These are phyloP conservation scores for Rhynchonema sp. DNA, from an alignment of 2,888 invertebrate species.

Conservation along the genomic window DNA sequence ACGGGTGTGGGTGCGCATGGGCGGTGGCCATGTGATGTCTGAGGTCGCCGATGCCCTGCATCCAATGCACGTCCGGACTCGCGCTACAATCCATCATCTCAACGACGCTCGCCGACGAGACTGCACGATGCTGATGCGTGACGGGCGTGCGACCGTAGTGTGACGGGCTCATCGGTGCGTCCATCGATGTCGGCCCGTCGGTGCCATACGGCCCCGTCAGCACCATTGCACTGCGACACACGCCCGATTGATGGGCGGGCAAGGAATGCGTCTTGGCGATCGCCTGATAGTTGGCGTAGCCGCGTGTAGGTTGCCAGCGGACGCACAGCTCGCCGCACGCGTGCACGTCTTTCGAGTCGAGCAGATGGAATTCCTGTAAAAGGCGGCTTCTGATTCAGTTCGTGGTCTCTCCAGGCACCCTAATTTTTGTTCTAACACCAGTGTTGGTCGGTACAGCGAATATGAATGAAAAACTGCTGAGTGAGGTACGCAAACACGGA, in stretches of 20 bases:
- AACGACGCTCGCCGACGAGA: background rate
- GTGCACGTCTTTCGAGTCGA: slow-evolving; percentile 14
- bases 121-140: background rate
- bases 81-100: background rate
- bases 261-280: background rate
- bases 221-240: background rate
- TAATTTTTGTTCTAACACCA: too few species aligned
- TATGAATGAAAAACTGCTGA: too few species aligned
- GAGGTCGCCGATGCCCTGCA: too few species aligned
- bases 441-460: too few species aligned
- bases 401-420: too few species aligned
- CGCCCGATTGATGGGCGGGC: background rate
- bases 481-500: too few species aligned
- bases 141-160: background rate
- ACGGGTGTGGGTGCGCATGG: too few species aligned
- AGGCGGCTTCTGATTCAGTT: too few species aligned
- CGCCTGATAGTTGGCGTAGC: background rate
- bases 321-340: background rate
- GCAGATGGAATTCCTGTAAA: slow-evolving; percentile 25
- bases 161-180: too few species aligned
- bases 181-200: too few species aligned
- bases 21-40: too few species aligned
- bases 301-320: background rate
- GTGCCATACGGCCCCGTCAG: background rate
- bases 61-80: background rate